Conservation (phyloP, 1,140 invertebrate species). For the Aphelinus atriplicis region DNA sequence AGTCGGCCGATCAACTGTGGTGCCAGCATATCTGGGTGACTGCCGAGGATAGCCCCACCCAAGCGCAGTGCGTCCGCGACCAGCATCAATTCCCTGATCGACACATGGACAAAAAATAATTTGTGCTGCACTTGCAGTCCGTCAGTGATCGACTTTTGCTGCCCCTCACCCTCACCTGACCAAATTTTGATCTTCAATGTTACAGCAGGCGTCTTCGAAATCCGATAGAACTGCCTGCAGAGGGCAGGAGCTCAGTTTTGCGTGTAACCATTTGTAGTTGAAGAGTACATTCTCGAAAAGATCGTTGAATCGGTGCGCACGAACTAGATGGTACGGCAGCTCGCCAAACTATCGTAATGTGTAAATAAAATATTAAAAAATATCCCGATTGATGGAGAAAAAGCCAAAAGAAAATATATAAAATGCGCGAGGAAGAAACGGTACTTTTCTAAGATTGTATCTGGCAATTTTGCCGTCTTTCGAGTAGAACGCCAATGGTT, state of each 20-base stretch:
- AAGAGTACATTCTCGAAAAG: slow-evolving; percentile 94
- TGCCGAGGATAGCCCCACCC: slow-evolving; percentile 88
- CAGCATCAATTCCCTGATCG: slow-evolving; percentile 84
- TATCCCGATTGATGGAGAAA: slow-evolving; percentile 18
- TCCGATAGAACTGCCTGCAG: slow-evolving; percentile 93
- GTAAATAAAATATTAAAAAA: slow-evolving; percentile 2
- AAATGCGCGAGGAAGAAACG: neutral
- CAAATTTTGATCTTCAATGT: slow-evolving; percentile 86
- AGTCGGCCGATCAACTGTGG: slow-evolving; percentile 93
- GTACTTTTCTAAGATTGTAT: slow-evolving; percentile 88
- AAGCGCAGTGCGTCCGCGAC: slow-evolving; percentile 94
- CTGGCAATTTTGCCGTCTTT: slow-evolving; percentile 88
- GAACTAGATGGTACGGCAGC: slow-evolving; percentile 92
- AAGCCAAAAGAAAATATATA: neutral
- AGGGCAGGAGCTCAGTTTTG: slow-evolving; percentile 94
- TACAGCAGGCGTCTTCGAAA: slow-evolving; percentile 91
- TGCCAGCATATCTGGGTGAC: slow-evolving; percentile 95
- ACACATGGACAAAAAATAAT: too few species aligned
- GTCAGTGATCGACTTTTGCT: neutral
- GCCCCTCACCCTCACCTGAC: slow-evolving; percentile 69
- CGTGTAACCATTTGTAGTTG: slow-evolving; percentile 97
- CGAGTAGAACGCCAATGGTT: slow-evolving; percentile 91
- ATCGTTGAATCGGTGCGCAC: slow-evolving; percentile 90
- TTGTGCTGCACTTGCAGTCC: too few species aligned
- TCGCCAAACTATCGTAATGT: slow-evolving; percentile 83